A percentile compares a stretch with the other conserved stretches of the same genome.
phyloP scores from a whole-genome alignment of 2,888 invertebrate species.

The Torymus tubicola region DNA sequence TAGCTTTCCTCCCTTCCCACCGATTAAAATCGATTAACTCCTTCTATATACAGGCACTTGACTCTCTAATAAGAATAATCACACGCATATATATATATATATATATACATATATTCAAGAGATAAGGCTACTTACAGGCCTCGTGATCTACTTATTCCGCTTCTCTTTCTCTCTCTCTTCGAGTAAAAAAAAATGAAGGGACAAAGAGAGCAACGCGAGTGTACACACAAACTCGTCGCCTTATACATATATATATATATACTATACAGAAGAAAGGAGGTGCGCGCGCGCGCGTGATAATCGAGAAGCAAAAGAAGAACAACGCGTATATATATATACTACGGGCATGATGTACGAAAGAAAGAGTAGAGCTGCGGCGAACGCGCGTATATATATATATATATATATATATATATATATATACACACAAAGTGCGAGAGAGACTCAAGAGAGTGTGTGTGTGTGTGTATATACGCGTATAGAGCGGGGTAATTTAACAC shows the following conservation, averaged over 20 bases:
- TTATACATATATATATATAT: background rate
- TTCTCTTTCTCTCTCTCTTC: background rate
- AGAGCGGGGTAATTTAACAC: slow-evolving; percentile 74
- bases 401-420: too few species aligned
- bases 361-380: slow-evolving; percentile 35
- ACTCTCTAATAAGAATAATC: slow-evolving; percentile 42
- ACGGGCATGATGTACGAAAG: too few species aligned
- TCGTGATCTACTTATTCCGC: slow-evolving; percentile 48
- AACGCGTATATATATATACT: slow-evolving; percentile 5
- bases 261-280: background rate
- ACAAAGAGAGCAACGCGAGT: slow-evolving; percentile 47
- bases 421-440: slow-evolving; percentile 37
- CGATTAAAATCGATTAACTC: slow-evolving; percentile 57
- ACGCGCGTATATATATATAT: too few species aligned
- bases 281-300: slow-evolving; percentile 25
- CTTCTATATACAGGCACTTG: background rate
- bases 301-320: slow-evolving; percentile 48
- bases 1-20: background rate
- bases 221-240: background rate
- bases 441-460: slow-evolving; percentile 57
- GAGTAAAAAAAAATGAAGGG: slow-evolving; percentile 52
- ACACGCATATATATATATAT: background rate
- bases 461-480: slow-evolving; percentile 57
- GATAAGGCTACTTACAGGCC: slow-evolving; percentile 47
- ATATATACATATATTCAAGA: too few species aligned